Conservation (phyloP, 2,797 vertebrate genomes). For the Peromyscus aztecus region DNA sequence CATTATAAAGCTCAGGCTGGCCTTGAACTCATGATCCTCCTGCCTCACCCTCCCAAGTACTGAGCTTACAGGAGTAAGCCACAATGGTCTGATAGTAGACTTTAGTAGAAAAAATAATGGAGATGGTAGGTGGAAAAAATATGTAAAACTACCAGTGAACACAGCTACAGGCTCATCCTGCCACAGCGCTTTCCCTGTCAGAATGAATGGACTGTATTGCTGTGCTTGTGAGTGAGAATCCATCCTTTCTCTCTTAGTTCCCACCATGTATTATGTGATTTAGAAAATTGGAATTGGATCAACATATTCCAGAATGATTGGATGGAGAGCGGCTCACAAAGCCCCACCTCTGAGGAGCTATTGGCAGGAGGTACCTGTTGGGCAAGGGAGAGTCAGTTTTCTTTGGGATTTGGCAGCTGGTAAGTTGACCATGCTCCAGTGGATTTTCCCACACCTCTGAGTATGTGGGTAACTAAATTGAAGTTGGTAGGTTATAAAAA, state of each 20-base stretch:
- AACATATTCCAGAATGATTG: background rate
- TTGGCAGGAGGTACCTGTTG: background rate
- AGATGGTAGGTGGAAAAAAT: background rate
- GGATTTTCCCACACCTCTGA: background rate
- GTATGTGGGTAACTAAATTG: background rate
- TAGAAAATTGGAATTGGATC: background rate
- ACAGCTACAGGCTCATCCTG: background rate
- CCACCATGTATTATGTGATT: background rate
- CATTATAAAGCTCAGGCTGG: background rate
- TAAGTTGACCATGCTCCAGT: too few species aligned
- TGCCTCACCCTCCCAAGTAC: background rate
- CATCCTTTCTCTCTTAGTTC: background rate
- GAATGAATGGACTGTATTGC: background rate
- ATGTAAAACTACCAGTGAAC: background rate
- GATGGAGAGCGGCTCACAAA: background rate
- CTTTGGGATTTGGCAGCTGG: background rate
- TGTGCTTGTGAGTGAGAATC: background rate
- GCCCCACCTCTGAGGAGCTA: background rate
- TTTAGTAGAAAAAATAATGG: conserved; percentile 8
- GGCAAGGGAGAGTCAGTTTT: background rate
- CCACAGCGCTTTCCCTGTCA: background rate
- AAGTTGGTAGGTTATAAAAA: background rate
- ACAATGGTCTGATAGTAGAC: background rate
- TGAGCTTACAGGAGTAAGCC: background rate
- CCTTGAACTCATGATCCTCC: background rate